Conservation (phyloP, 2,888 invertebrate species). For the Hylaea fasciaria region DNA sequence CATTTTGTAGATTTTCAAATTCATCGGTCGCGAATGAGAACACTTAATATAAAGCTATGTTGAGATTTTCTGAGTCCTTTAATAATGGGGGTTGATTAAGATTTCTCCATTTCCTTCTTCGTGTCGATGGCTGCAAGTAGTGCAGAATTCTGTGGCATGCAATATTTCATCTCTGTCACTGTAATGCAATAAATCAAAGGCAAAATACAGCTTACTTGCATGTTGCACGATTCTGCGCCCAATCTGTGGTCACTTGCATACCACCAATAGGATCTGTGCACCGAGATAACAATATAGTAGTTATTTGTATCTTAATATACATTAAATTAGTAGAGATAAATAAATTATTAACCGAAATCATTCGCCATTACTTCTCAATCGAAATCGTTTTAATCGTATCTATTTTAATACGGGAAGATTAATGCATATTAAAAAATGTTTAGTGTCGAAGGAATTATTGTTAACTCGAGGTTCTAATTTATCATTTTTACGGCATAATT, state of each 20-base stretch:
- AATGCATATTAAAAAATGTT: not conserved
- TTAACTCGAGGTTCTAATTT: not conserved
- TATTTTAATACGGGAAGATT: too few species aligned
- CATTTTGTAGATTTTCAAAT: conserved; percentile 14
- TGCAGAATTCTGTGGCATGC: conserved; percentile 27
- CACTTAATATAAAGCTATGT: not conserved
- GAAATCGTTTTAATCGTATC: too few species aligned
- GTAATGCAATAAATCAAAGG: conserved; percentile 3
- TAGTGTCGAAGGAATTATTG: not conserved
- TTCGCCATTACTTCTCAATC: too few species aligned
- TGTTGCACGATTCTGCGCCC: conserved; percentile 40
- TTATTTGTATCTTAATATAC: too few species aligned
- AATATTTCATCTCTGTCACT: not conserved
- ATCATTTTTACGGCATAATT: not conserved
- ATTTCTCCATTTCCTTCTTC: conserved; percentile 8
- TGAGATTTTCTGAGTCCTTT: too few species aligned
- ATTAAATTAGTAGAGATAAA: not conserved
- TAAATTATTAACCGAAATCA: not conserved
- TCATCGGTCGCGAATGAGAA: conserved; percentile 4
- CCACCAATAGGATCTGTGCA: conserved; percentile 21
- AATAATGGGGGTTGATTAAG: not conserved
- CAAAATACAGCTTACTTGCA: conserved; percentile 18
- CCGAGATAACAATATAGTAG: conserved; percentile 25
- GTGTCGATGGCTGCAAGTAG: conserved; percentile 13
- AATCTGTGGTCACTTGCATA: conserved; percentile 41